These are phyloP conservation scores for Tuberolachnus salignus DNA, from an alignment of 2,888 invertebrate species.

Conservation along the genomic window DNA sequence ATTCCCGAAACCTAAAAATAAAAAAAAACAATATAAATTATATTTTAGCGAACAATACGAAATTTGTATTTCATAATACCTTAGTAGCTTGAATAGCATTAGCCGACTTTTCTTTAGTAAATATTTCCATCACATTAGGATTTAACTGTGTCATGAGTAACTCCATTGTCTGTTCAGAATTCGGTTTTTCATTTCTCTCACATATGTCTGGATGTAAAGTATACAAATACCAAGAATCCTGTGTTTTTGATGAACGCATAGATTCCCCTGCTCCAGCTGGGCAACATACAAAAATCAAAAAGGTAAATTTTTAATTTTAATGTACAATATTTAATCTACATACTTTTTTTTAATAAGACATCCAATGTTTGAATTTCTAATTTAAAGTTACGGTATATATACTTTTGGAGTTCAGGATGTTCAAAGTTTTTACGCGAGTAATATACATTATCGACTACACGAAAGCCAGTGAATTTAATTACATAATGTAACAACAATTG, in stretches of 20 bases:
- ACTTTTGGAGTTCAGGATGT: constrained; percentile 85
- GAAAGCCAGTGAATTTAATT: constrained; percentile 82
- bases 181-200: constrained; percentile 63
- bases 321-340: too few relatives aligned
- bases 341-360: constrained; percentile 63
- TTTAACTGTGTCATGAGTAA: constrained; percentile 97
- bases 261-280: constrained; percentile 81
- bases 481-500: constrained; percentile 85
- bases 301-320: too few relatives aligned
- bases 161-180: constrained; percentile 94
- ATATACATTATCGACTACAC: constrained; percentile 86
- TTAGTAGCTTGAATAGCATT: constrained; percentile 86
- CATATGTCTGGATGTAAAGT: constrained; percentile 74
- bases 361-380: constrained; percentile 76
- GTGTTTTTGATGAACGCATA: constrained; percentile 80
- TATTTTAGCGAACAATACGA: too few relatives aligned
- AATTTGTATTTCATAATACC: constrained; percentile 65
- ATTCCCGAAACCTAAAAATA: constrained; percentile 84
- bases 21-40: constrained; percentile 2
- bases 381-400: constrained; percentile 90
- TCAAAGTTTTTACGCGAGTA: constrained; percentile 97
- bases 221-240: constrained; percentile 96
- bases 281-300: constrained; percentile 47
- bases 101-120: constrained; percentile 79
- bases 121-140: constrained; percentile 87